phyloP scores from a whole-genome alignment of 2,113 vertebrate genomes.

The Gymnocephalus cernua region DNA sequence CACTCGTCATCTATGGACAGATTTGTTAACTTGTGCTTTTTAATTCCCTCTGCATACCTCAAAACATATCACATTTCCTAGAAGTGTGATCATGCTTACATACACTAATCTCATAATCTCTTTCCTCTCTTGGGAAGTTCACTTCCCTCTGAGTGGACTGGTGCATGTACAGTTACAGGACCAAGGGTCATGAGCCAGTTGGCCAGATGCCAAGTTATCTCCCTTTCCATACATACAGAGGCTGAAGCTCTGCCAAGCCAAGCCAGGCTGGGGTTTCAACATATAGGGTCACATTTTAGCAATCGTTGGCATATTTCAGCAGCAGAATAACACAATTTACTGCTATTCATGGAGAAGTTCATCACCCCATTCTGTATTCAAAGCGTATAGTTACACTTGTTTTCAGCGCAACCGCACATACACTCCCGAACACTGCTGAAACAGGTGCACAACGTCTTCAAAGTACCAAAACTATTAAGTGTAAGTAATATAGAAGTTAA shows the following conservation, averaged over 20 bases:
- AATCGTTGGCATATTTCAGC: conserved; percentile 40
- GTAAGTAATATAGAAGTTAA: not conserved
- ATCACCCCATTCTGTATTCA: not conserved
- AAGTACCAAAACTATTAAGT: conserved; percentile 5
- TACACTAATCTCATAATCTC: conserved; percentile 33
- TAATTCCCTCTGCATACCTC: conserved; percentile 3
- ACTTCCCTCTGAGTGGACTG: conserved; percentile 50
- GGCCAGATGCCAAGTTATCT: conserved; percentile 69
- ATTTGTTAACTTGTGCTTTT: conserved; percentile 35
- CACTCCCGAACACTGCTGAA: not conserved
- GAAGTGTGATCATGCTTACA: conserved; percentile 17
- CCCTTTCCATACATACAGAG: conserved; percentile 73
- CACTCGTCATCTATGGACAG: conserved; percentile 23
- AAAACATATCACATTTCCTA: conserved; percentile 28
- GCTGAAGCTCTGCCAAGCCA: conserved; percentile 58
- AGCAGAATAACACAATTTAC: conserved; percentile 12
- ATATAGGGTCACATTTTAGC: conserved; percentile 59
- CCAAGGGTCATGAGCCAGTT: conserved; percentile 62
- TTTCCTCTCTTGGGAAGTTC: conserved; percentile 58
- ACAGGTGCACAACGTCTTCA: conserved; percentile 2
- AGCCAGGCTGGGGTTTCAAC: conserved; percentile 61
- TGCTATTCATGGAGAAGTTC: conserved; percentile 13
- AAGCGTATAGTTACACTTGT: not conserved
- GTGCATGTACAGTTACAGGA: conserved; percentile 60
- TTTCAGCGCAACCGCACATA: not conserved